Evolutionary conservation across 1,140 invertebrate species (phyloP), one percentile per base, ranked within the genome.

Genomic region (Ips typographus): DNA sequence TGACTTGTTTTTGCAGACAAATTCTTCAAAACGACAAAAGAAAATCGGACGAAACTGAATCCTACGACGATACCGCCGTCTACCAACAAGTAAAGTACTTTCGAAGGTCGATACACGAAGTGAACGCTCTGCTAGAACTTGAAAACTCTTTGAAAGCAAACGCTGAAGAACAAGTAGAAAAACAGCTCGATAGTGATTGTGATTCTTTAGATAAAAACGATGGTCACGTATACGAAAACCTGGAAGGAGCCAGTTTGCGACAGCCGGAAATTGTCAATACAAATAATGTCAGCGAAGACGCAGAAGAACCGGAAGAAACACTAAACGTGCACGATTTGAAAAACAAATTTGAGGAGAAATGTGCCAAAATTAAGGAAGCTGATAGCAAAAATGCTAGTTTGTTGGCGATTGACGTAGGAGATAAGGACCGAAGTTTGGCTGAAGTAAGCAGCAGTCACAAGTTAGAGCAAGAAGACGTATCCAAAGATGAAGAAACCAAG

Each of bases 41-140:
- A 66, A 80, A 81, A 76, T 77, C 78, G 1, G 71, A 64, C 63
- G 72, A 84, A 79, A 73, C 66, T 71, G 79, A 74, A 68, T 72
- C 72, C 2, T 65, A 69, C 22, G 74, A 76, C 58, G 80, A 83
- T 57, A 74, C 80, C 56, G 85, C 84, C 43, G 86, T 91, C 0
- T 91, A 91, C 74, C 88, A 90, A 73, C 89, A 91, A 81, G 89
- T 91, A 0, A 91, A 90, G 73, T 86, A 90, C 72, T 88, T 91
- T 68, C 83, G 87, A 43, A 84, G 87, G 72, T 90, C 89, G 36
- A 87, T 91, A 57, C 85, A 90, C 62, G 89, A 91, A 80, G 88
- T 91, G 0, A 91, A 91, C 77, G 87, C 88, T 40, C 79, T 91
- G 73, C 79, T 89, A 38, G 77, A 84, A 5, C 40, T 72, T n/a